These are phyloP conservation scores for Hiodon tergisus DNA, from an alignment of 2,113 vertebrate genomes.

Conservation along the genomic window DNA sequence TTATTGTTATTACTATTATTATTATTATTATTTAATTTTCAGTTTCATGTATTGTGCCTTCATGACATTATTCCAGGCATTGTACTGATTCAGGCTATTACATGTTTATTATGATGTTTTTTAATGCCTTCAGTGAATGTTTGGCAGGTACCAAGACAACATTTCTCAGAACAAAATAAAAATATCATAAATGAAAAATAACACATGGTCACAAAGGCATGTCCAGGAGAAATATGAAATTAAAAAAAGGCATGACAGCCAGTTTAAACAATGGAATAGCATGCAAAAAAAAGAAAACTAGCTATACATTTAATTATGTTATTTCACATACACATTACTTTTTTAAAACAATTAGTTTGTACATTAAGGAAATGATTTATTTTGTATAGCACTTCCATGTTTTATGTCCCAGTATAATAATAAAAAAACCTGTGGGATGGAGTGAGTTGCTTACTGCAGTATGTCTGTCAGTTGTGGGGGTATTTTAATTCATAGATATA, in stretches of 20 bases:
- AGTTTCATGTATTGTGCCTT: slow-evolving; percentile 91
- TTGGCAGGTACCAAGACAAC: slow-evolving; percentile 72
- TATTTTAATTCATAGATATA: slow-evolving; percentile 96
- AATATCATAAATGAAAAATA: slow-evolving; percentile 38
- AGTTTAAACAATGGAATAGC: slow-evolving; percentile 86
- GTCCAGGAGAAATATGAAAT: slow-evolving; percentile 60
- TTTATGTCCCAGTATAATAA: slow-evolving; percentile 79
- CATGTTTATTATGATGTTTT: too few relatives aligned
- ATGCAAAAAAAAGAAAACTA: slow-evolving; percentile 77
- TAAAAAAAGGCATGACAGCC: slow-evolving; percentile 80
- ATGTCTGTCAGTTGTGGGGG: slow-evolving; percentile 92
- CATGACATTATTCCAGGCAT: slow-evolving; percentile 79
- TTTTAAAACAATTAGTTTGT: slow-evolving; percentile 73
- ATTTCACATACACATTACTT: slow-evolving; percentile 66
- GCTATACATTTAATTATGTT: slow-evolving; percentile 69
- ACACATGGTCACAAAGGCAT: slow-evolving; percentile 73
- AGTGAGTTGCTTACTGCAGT: slow-evolving; percentile 94
- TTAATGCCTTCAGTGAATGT: slow-evolving; percentile 80
- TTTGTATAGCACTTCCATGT: slow-evolving; percentile 86
- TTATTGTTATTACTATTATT: not conserved
- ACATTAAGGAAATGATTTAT: slow-evolving; percentile 67
- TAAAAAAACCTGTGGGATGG: slow-evolving; percentile 63
- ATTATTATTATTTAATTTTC: slow-evolving; percentile 20
- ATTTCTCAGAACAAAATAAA: slow-evolving; percentile 50
- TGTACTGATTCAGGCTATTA: slow-evolving; percentile 73